Evolutionary conservation across 2,888 invertebrate genomes (phyloP).

Genomic region (Machimus atricapillus): DNA sequence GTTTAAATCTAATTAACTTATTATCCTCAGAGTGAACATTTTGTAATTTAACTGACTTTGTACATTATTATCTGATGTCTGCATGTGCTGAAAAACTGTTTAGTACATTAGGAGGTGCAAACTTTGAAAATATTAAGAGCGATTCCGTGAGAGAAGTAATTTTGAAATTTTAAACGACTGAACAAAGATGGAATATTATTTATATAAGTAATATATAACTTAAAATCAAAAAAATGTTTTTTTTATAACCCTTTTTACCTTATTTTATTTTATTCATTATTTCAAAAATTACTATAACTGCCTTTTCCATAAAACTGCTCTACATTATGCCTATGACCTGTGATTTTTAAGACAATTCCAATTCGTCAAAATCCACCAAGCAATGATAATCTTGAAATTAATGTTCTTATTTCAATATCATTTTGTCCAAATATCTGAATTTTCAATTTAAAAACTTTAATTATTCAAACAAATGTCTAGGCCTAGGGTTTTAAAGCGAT

Average conservation of each 20-base stretch:
- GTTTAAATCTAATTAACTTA: not conserved
- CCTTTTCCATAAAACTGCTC: no score
- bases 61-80: not conserved
- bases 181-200: not conserved
- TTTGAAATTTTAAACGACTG: not conserved
- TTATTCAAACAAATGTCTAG: no score
- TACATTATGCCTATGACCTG: no score
- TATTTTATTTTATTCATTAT: no score
- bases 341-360: no score
- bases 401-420: no score
- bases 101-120: not conserved
- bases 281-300: no score
- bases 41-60: not conserved
- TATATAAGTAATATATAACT: not conserved
- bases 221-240: not conserved
- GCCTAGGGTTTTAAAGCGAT: no score
- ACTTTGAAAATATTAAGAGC: not conserved
- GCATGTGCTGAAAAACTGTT: not conserved
- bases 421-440: no score
- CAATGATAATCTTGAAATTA: no score
- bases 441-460: no score
- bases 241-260: not conserved
- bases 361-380: no score
- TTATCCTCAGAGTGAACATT: not conserved
- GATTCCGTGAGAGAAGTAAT: not conserved